phyloP scores from a whole-genome alignment of 2,797 vertebrate species.

The Enteromius viviparus region DNA sequence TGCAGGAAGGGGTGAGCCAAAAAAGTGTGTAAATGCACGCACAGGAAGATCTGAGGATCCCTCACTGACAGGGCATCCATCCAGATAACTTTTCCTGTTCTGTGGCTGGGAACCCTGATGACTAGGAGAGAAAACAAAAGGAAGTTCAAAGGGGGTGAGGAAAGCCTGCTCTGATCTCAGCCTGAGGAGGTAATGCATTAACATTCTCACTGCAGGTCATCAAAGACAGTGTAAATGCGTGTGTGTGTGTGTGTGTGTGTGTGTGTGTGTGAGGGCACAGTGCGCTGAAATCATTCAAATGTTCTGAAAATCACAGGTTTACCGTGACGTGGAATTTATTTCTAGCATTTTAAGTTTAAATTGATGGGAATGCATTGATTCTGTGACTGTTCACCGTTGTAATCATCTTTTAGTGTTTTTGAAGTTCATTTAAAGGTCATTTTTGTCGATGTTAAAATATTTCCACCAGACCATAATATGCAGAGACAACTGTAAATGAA shows the following conservation, averaged over 20 bases:
- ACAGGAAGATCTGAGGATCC: constrained; percentile 41
- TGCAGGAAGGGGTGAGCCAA: constrained; percentile 15
- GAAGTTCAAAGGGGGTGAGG: constrained; percentile 68
- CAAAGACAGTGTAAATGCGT: constrained; percentile 55
- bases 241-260: neutral
- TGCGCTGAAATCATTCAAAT: constrained; percentile 36
- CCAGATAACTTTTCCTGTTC: constrained; percentile 52
- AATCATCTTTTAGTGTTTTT: neutral
- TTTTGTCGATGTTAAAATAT: constrained; percentile 9
- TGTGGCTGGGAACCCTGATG: constrained; percentile 48
- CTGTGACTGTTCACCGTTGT: neutral
- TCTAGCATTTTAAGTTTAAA: neutral
- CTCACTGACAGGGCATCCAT: constrained; percentile 51
- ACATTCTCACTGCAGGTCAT: constrained; percentile 68
- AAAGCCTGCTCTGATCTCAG: constrained; percentile 70
- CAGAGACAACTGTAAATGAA: constrained; percentile 1
- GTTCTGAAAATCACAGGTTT: neutral
- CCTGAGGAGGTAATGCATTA: constrained; percentile 72
- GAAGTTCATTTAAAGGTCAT: neutral
- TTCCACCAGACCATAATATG: neutral
- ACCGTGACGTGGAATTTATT: neutral
- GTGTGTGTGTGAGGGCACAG: constrained; percentile 2
- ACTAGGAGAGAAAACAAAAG: constrained; percentile 46
- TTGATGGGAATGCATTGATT: neutral
- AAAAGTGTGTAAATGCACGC: constrained; percentile 27